Evolutionary conservation across 2,113 vertebrate genomes (phyloP), one percentile per base, ranked within the genome.

Genomic region (Leucoraja erinaceus): DNA sequence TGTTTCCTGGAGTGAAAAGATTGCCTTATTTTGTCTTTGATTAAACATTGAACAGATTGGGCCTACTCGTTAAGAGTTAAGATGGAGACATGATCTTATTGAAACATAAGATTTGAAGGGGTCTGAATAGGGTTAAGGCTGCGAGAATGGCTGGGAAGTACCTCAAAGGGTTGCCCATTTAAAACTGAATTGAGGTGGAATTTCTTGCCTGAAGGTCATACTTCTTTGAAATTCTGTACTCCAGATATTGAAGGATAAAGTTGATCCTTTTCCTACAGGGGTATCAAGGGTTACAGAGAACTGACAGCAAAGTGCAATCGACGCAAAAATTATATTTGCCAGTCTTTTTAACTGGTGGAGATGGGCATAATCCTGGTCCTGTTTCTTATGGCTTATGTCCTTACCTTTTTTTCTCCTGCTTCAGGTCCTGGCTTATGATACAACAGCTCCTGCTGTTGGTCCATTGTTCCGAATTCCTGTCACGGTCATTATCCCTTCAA

Each of bases 381-480:
- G 22, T 47, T 72, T 72, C 22, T 74, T 54, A 63, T 70, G 18
- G 38, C 22, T 74, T 54, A 16, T 7, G 83, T 63, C 1, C n/a
- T 88, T 18, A 14, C 9, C 68, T 54, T 28, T 61, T 0, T 68
- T 88, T 76, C 94, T 92, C 31, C 94, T 93, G 93, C 94, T 77
- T 68, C 93, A 98, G 98, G 97, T 98, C 11, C 97, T 97, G 95
- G 98, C 97, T 28, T 98, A 97, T 95, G 97, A 98, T 93, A 98
- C 95, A 93, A 95, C 98, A 63, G 95, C 95, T 0, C 97, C 97
- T 12, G 96, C 94, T 78, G 97, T 96, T 77, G 98, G 98, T 14
- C 98, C 98, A 16, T 95, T 99, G 16, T 99, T 99, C 96, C 96
- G 98, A 97, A 97, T 99, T 93, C 99, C 99, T 2, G 94, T 99